Conservation (phyloP, 2,797 vertebrate species). For the Poecilia gillii region DNA sequence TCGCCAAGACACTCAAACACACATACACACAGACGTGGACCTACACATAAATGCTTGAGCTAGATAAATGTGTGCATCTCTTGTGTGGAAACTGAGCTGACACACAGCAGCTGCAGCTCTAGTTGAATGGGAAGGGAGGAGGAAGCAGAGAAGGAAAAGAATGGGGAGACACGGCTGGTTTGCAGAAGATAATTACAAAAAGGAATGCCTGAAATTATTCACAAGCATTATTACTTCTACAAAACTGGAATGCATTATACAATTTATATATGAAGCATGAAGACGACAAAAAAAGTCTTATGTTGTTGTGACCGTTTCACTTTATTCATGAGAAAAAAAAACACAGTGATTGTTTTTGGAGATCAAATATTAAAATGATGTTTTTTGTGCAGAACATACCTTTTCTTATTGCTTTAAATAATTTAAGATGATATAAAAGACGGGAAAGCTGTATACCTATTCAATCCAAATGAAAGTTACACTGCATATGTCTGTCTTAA, state of each 20-base stretch:
- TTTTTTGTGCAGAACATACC: not conserved
- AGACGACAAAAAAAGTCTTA: not conserved
- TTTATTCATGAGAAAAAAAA: slow-evolving; percentile 5
- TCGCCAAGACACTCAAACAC: not conserved
- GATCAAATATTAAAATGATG: not conserved
- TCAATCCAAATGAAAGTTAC: not conserved
- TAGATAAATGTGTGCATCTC: slow-evolving; percentile 33
- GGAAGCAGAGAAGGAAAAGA: not conserved
- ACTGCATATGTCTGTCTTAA: not conserved
- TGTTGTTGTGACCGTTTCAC: slow-evolving; percentile 51
- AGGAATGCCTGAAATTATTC: slow-evolving; percentile 40
- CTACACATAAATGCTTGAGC: slow-evolving; percentile 3
- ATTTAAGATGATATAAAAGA: slow-evolving; percentile 5
- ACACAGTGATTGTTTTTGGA: not conserved
- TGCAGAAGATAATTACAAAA: slow-evolving; percentile 33
- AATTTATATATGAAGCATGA: slow-evolving; percentile 49
- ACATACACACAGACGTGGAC: not conserved
- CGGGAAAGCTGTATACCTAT: not conserved
- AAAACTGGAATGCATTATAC: slow-evolving; percentile 46
- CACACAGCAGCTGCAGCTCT: slow-evolving; percentile 11
- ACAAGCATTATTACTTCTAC: slow-evolving; percentile 26
- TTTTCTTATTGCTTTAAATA: slow-evolving; percentile 11
- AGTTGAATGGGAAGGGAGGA: slow-evolving; percentile 14
- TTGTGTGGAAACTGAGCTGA: slow-evolving; percentile 45
- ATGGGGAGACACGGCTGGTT: slow-evolving; percentile 5